A percentile compares a stretch with the other conserved stretches of the same genome.
Evolutionary conservation across 2,888 invertebrate species (phyloP).

Genomic region (Phaedon cochleariae): DNA sequence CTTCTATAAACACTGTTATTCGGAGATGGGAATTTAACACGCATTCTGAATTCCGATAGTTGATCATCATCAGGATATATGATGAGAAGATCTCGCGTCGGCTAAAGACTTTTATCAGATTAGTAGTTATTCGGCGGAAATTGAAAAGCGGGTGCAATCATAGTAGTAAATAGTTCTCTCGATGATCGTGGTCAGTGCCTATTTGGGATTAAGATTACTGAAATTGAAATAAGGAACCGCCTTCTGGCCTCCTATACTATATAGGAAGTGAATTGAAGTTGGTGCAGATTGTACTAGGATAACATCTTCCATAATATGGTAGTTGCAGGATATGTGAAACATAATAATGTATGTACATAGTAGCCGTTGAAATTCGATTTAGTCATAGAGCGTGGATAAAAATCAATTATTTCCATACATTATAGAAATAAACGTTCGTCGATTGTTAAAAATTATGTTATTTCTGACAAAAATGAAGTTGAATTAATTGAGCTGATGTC

Average conservation of each 20-base stretch:
- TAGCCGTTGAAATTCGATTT: too few species aligned
- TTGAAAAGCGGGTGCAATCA: conserved; percentile 48
- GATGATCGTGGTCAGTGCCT: conserved; percentile 29
- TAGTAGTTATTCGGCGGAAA: conserved; percentile 57
- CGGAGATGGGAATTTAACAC: conserved; percentile 27
- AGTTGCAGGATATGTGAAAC: background rate
- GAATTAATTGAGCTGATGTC: too few species aligned
- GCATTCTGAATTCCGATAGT: conserved; percentile 32
- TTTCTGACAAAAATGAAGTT: too few species aligned
- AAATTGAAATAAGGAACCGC: conserved; percentile 25
- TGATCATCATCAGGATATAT: conserved; percentile 29
- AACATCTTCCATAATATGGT: background rate
- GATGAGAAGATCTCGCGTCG: conserved; percentile 27
- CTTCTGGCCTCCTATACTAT: background rate
- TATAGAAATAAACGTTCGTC: too few species aligned
- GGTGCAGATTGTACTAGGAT: background rate
- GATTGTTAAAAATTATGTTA: too few species aligned
- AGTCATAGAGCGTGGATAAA: too few species aligned
- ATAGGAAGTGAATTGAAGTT: conserved; percentile 11
- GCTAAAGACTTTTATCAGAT: conserved; percentile 48
- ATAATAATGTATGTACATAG: background rate
- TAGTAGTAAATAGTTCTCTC: conserved; percentile 28
- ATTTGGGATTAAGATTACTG: conserved; percentile 14
- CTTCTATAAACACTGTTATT: conserved; percentile 41
- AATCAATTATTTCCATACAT: too few species aligned